These are phyloP conservation scores for Macrochelys suwanniensis DNA, from an alignment of 2,797 vertebrate species.

Conservation along the genomic window DNA sequence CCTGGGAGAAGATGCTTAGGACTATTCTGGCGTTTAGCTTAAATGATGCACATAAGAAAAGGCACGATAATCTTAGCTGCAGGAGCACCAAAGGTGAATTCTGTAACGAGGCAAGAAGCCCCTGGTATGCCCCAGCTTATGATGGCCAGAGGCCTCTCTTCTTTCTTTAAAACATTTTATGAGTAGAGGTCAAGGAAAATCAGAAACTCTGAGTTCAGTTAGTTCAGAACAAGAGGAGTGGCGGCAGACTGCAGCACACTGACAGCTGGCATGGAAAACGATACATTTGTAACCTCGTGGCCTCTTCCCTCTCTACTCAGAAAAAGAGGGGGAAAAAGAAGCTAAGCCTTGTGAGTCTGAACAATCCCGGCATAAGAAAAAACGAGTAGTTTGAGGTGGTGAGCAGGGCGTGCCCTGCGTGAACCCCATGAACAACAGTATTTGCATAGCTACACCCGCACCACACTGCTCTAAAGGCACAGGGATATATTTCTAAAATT, in stretches of 20 bases:
- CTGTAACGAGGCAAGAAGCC: not conserved
- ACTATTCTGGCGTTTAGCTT: not conserved
- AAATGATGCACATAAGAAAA: not conserved
- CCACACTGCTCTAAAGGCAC: not conserved
- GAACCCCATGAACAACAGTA: too few relatives aligned
- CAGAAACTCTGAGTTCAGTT: not conserved
- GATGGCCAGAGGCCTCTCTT: fast-evolving
- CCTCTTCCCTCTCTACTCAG: not conserved
- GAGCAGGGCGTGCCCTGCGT: not conserved
- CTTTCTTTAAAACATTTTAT: not conserved
- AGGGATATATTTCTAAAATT: not conserved
- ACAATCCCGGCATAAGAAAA: fast-evolving
- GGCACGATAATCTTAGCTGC: not conserved
- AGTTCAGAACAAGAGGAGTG: not conserved
- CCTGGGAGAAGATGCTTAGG: not conserved
- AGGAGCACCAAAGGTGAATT: not conserved
- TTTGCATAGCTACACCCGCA: too few relatives aligned
- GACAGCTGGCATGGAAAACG: not conserved
- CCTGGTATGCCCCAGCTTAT: not conserved
- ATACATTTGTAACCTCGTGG: not conserved
- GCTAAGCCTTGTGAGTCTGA: fast-evolving
- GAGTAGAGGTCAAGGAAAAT: not conserved
- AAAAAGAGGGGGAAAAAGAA: not conserved
- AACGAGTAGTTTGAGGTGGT: too few relatives aligned
- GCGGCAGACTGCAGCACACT: not conserved